Evolutionary conservation across 2,888 invertebrate genomes (phyloP), one percentile per base, ranked within the genome.

Genomic region (Xylota segnis): DNA sequence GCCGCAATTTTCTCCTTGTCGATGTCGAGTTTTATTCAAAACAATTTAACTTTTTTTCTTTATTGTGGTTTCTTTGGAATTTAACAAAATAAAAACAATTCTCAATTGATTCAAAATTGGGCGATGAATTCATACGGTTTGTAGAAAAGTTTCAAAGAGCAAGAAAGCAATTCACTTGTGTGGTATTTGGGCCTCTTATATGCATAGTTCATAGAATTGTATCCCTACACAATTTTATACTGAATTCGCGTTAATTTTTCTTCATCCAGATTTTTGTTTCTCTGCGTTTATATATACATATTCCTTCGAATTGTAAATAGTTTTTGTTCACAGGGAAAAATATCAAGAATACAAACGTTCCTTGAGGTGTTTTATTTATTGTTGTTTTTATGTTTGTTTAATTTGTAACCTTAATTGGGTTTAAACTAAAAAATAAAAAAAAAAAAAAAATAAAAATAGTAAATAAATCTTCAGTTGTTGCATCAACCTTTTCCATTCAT

Each of bases 401-500:
- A 61, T 82, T 72, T 77, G 37, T 78, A 87, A 83, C 75, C 72
- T 82, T 70, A 10, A 63, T 78, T 83, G 78, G 77, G 83, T 83
- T 68, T 40, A 77, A 65, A 65, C 61, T 68, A 54, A 78, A 66
- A 71, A 59, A 43, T 43, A 40, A 37, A 43, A n/a, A 65, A 56
- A 72, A 54, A 34, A 75, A 43, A n/a, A 71, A 56, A 72, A 54
- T 27, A 75, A 34, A 70, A 43, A n/a, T n/a, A n/a, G n/a, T n/a
- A 79, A 54, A 52, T 65, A 86, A 71, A 59, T 70, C 83, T 87
- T 83, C 77, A 78, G 77, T 87, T 83, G 77, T 83, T 83, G 61
- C 87, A 87, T 78, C 82, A 65, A 70, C 83, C 77, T 87, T 87
- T 83, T 87, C 87, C 88, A 88, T 88, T 87, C 87, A 88, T 88